Percentiles rank a stretch among this genome's conserved stretches.
Evolutionary conservation across 2,113 vertebrate genomes (phyloP).

Genomic region (Silurus asotus): DNA sequence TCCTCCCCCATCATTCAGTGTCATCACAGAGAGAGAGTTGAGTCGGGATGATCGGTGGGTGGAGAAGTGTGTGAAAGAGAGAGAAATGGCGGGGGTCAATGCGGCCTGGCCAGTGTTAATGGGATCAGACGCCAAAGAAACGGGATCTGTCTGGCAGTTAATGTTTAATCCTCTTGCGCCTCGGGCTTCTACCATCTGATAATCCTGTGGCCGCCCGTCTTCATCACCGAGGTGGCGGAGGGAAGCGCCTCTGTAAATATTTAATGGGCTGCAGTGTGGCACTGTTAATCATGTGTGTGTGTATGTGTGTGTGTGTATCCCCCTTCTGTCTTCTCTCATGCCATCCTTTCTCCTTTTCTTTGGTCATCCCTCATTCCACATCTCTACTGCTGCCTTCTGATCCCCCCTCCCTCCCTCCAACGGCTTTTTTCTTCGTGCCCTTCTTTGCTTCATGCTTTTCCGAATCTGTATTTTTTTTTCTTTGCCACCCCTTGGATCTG

Average conservation of each 20-base stretch:
- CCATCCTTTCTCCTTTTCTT: neutral
- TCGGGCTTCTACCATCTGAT: slow-evolving; percentile 64
- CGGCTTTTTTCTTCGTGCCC: slow-evolving; percentile 24
- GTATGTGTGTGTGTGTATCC: slow-evolving; percentile 57
- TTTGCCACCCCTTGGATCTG: neutral
- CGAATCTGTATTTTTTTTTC: slow-evolving; percentile 4
- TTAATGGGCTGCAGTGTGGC: slow-evolving; percentile 75
- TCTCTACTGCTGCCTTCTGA: slow-evolving; percentile 35
- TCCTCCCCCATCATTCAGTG: slow-evolving; percentile 58
- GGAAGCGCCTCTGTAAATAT: slow-evolving; percentile 76
- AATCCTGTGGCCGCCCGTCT: slow-evolving; percentile 67
- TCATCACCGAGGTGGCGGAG: slow-evolving; percentile 70
- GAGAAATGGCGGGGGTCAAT: slow-evolving; percentile 37
- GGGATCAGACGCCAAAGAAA: slow-evolving; percentile 66
- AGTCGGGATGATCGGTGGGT: neutral
- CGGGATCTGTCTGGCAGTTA: slow-evolving; percentile 66
- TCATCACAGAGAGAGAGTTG: slow-evolving; percentile 16
- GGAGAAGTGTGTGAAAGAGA: slow-evolving; percentile 1
- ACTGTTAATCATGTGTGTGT: slow-evolving; percentile 71
- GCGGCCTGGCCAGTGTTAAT: slow-evolving; percentile 67
- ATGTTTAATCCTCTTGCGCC: slow-evolving; percentile 71
- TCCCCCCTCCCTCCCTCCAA: slow-evolving; percentile 21
- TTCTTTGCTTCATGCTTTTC: slow-evolving; percentile 50
- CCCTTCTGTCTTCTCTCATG: neutral
- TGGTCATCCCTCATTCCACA: slow-evolving; percentile 9